Conservation (phyloP, 2,797 vertebrate genomes). For the Channallabes apus region DNA sequence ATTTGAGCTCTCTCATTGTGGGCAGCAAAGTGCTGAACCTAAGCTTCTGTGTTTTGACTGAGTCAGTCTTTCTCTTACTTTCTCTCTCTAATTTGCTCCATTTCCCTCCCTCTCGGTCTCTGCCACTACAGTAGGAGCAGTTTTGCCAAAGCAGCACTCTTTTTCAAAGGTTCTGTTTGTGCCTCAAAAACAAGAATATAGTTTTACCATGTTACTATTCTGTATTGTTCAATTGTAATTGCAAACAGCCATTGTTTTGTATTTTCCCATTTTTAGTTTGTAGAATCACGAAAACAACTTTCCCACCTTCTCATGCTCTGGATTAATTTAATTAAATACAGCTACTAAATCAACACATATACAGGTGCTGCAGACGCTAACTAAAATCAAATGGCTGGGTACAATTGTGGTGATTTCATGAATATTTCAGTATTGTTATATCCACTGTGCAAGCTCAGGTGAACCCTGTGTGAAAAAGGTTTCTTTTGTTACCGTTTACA, state of each 20-base stretch:
- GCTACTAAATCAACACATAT: conserved; percentile 13
- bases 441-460: conserved; percentile 1
- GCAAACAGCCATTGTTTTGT: neutral
- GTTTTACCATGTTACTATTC: neutral
- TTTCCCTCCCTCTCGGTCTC: neutral
- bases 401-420: conserved; percentile 38
- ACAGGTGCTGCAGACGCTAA: neutral
- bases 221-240: neutral
- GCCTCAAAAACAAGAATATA: conserved; percentile 1
- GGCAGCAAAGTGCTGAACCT: conserved; percentile 43
- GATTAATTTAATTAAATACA: conserved; percentile 21
- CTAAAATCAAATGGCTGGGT: conserved; percentile 25
- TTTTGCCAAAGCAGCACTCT: conserved; percentile 17
- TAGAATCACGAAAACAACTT: conserved; percentile 1
- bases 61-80: conserved; percentile 16
- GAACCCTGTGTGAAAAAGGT: conserved; percentile 1
- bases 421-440: conserved; percentile 34
- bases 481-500: conserved; percentile 9
- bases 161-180: conserved; percentile 9
- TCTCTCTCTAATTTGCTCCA: conserved; percentile 20
- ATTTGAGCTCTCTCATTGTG: conserved; percentile 34
- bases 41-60: conserved; percentile 21
- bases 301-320: neutral
- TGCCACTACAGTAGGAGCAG: neutral
- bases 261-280: neutral